Conservation (phyloP, 2,113 vertebrate species). For the Semicossyphus pulcher region DNA sequence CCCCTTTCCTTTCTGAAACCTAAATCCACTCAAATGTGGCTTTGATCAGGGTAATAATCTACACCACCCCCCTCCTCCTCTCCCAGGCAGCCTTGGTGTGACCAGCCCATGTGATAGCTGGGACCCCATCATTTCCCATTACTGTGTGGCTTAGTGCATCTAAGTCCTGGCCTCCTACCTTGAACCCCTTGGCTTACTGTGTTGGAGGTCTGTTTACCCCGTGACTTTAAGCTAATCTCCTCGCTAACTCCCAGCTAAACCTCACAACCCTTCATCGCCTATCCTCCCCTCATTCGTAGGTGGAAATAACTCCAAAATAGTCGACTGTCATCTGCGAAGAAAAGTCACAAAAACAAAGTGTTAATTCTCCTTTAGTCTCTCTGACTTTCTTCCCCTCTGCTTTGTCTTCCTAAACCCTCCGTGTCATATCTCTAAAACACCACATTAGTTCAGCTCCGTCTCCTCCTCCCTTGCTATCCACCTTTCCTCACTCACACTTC, state of each 20-base stretch:
- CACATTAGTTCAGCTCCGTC: constrained; percentile 49
- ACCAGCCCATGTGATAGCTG: constrained; percentile 70
- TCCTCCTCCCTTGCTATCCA: constrained; percentile 8
- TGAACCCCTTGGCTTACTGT: constrained; percentile 55
- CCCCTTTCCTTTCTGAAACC: constrained; percentile 37
- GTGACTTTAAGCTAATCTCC: constrained; percentile 72
- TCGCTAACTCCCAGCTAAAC: constrained; percentile 45
- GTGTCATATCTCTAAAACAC: constrained; percentile 49
- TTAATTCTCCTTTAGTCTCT: constrained; percentile 3
- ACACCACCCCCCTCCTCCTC: constrained; percentile 16
- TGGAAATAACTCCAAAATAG: background rate
- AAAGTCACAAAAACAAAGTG: constrained; percentile 1
- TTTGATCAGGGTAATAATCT: constrained; percentile 75
- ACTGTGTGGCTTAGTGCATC: constrained; percentile 64
- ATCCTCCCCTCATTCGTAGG: background rate
- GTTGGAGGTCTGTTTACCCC: constrained; percentile 73
- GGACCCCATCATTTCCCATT: constrained; percentile 70
- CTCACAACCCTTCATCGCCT: constrained; percentile 28
- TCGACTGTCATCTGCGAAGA: constrained; percentile 4
- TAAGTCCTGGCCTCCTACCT: constrained; percentile 61
- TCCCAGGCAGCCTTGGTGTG: constrained; percentile 53
- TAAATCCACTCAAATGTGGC: constrained; percentile 64
- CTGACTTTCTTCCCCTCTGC: constrained; percentile 2
- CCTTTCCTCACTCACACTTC: constrained; percentile 45
- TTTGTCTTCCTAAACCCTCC: constrained; percentile 13